Percentiles rank a stretch among this genome's conserved stretches.
phyloP scores from a whole-genome alignment of 1,140 invertebrate genomes.

The Brachionus rubens region DNA sequence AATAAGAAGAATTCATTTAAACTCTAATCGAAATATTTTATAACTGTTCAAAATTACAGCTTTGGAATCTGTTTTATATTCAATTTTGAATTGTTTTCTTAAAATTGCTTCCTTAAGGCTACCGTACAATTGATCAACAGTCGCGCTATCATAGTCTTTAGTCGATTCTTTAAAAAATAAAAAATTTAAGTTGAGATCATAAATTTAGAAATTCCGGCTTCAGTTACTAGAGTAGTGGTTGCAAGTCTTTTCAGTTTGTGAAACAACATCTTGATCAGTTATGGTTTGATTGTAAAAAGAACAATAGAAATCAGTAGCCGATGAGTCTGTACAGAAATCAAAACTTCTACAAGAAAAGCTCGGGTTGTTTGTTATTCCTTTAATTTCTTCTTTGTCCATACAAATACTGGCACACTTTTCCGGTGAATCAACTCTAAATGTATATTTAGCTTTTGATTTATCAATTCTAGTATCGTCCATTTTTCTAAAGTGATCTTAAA shows the following conservation, averaged over 20 bases:
- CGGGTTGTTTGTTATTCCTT: not conserved
- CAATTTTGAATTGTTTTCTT: conserved; percentile 32
- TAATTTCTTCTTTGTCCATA: not conserved
- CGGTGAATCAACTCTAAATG: not conserved
- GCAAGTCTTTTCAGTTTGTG: not conserved
- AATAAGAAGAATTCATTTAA: too few species aligned
- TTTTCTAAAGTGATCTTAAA: conserved; percentile 42
- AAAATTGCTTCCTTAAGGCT: conserved; percentile 15
- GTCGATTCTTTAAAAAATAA: conserved; percentile 12
- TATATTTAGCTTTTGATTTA: conserved; percentile 6
- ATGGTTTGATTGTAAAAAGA: conserved; percentile 15
- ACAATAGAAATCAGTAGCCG: not conserved
- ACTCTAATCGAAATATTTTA: not conserved
- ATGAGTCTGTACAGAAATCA: conserved; percentile 5
- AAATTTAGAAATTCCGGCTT: too few species aligned
- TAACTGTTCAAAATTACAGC: too few species aligned
- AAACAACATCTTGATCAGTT: not conserved
- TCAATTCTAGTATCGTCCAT: conserved; percentile 10
- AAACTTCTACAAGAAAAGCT: conserved; percentile 32
- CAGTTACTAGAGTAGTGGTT: conserved; percentile 35
- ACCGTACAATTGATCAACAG: conserved; percentile 39
- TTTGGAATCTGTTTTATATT: not conserved
- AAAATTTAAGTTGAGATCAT: too few species aligned
- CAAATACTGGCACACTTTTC: conserved; percentile 14
- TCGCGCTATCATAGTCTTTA: conserved; percentile 1